Evolutionary conservation across 2,797 vertebrate genomes (phyloP).

Genomic region (Microctenopoma steveboyesi): DNA sequence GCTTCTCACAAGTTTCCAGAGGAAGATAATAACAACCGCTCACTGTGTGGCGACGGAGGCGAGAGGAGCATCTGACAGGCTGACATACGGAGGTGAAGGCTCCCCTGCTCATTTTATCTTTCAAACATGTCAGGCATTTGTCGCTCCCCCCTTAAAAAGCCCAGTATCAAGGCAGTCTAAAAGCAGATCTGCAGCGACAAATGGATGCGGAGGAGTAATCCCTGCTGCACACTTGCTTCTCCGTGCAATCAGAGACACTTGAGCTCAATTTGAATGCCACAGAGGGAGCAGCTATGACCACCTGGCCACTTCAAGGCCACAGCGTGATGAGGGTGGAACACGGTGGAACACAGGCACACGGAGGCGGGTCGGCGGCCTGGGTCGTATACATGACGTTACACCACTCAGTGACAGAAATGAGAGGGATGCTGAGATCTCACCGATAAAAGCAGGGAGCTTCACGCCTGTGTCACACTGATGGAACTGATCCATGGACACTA

Average conservation of each 20-base stretch:
- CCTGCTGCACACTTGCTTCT: constrained; percentile 10
- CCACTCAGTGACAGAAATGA: too few relatives aligned
- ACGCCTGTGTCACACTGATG: too few relatives aligned
- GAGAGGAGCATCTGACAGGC: constrained; percentile 9
- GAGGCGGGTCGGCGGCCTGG: constrained; percentile 1
- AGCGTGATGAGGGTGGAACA: constrained; percentile 14
- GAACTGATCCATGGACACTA: too few relatives aligned
- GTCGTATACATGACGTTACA: too few relatives aligned
- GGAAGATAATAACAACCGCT: constrained; percentile 33
- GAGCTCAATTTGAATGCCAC: constrained; percentile 46
- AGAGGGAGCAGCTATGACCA: constrained; percentile 62
- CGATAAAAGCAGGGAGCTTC: too few relatives aligned
- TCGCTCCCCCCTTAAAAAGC: not conserved
- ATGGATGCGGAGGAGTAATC: constrained; percentile 14
- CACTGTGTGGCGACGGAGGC: constrained; percentile 17
- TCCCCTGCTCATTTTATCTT: constrained; percentile 1
- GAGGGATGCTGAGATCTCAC: too few relatives aligned
- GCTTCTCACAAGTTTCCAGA: constrained; percentile 50
- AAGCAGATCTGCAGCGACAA: constrained; percentile 29
- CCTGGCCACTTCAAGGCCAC: constrained; percentile 72
- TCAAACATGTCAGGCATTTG: constrained; percentile 15
- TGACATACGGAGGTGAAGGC: constrained; percentile 17
- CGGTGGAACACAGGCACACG: constrained; percentile 56
- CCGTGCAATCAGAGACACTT: constrained; percentile 44
- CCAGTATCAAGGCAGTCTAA: not conserved